Conservation (phyloP, 2,113 vertebrate genomes). For the Pachypanchax playfairii region DNA sequence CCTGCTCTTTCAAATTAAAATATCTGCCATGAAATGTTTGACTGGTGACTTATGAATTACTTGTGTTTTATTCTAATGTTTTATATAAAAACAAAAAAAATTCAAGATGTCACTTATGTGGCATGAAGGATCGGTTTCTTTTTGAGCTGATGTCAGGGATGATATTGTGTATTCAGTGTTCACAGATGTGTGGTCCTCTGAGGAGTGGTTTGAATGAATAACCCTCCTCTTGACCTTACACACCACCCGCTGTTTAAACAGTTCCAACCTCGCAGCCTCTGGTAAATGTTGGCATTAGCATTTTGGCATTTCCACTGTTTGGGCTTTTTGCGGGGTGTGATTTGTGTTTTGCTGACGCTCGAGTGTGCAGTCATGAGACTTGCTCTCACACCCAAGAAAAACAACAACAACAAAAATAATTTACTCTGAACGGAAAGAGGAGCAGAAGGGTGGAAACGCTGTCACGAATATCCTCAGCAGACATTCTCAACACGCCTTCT, state of each 20-base stretch:
- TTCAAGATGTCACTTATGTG: too few relatives aligned
- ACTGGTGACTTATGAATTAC: too few relatives aligned
- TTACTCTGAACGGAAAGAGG: not conserved
- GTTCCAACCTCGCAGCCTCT: constrained; percentile 64
- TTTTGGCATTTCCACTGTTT: constrained; percentile 81
- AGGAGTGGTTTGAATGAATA: constrained; percentile 60
- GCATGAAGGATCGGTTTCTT: too few relatives aligned
- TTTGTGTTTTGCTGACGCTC: constrained; percentile 21
- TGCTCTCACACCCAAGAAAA: not conserved
- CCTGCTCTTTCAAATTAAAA: too few relatives aligned
- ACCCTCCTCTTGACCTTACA: constrained; percentile 71
- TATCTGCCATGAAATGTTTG: too few relatives aligned
- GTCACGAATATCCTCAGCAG: constrained; percentile 42
- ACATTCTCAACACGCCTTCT: constrained; percentile 57
- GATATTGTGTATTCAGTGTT: constrained; percentile 18
- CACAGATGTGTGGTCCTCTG: constrained; percentile 30
- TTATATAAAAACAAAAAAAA: too few relatives aligned
- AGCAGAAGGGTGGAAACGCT: constrained; percentile 30
- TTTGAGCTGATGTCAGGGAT: constrained; percentile 14
- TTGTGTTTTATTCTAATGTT: too few relatives aligned
- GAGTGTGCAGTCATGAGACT: constrained; percentile 4
- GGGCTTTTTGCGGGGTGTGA: constrained; percentile 47
- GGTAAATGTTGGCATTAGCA: constrained; percentile 85
- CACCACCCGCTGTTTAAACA: constrained; percentile 71
- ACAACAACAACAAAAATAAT: not conserved